phyloP scores from a whole-genome alignment of 2,888 invertebrate species.

The Bugulina stolonifera region DNA sequence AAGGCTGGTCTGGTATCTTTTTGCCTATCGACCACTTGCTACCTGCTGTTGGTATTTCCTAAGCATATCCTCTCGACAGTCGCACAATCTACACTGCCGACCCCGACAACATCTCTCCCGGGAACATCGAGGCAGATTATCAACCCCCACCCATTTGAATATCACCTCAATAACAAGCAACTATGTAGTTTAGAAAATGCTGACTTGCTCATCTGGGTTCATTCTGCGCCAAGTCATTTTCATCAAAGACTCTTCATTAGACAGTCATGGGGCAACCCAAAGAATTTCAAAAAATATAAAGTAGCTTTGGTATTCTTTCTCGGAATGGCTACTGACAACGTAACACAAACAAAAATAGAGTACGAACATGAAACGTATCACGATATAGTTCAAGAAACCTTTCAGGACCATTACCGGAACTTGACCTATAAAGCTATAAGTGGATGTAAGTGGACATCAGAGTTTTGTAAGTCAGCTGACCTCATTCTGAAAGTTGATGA shows the following conservation, averaged over 20 bases:
- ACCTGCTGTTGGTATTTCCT: too few species aligned
- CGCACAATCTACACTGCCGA: too few species aligned
- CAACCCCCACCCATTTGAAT: slow-evolving; percentile 22
- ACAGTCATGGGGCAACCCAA: slow-evolving; percentile 45
- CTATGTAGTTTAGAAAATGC: not conserved
- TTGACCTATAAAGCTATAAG: slow-evolving; percentile 55
- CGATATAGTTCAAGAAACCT: slow-evolving; percentile 51
- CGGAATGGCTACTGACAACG: slow-evolving; percentile 36
- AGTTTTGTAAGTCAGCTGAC: slow-evolving; percentile 44
- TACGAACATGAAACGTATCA: slow-evolving; percentile 44
- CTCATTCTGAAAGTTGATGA: slow-evolving; percentile 55
- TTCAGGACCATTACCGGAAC: slow-evolving; percentile 53
- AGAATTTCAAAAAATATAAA: slow-evolving; percentile 8
- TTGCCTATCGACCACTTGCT: too few species aligned
- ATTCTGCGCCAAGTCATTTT: slow-evolving; percentile 46
- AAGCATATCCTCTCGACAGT: too few species aligned
- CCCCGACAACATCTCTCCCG: too few species aligned
- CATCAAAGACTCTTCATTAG: slow-evolving; percentile 44
- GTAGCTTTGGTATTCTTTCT: slow-evolving; percentile 46
- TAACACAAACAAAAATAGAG: slow-evolving; percentile 36
- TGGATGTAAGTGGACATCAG: slow-evolving; percentile 52
- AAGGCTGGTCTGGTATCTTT: too few species aligned
- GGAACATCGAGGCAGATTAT: not conserved
- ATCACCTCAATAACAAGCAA: not conserved
- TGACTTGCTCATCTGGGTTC: slow-evolving; percentile 44